Evolutionary conservation across 2,888 invertebrate genomes (phyloP), one percentile per base, ranked within the genome.

Genomic region (Epinotia demarniana): DNA sequence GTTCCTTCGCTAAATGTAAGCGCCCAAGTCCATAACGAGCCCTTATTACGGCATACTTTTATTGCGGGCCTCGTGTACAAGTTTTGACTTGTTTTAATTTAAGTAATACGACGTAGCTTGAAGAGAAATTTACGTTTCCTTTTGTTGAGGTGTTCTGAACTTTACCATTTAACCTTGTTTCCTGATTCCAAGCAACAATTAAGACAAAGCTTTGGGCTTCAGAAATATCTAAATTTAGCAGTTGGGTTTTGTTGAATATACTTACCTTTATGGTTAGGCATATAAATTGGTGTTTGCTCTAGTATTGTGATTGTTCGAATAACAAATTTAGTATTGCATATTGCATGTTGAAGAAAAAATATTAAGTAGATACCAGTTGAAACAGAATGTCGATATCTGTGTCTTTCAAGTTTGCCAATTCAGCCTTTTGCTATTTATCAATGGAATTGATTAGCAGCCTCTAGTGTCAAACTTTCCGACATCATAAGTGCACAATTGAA

Each of bases 401-500:
- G 49, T 13, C 13, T 13, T 49, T 49, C 5, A 49, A 16, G 4
- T 5, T 49, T 49, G 49, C 16, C 49, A 49, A 49, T 16, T 49
- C 49, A 6, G n/a, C 53, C n/a, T 53, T 53, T 53, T n/a, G 13
- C 49, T n/a, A n/a, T n/a, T 53, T n/a, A 6, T n/a, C 5, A 53
- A 53, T 53, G 53, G 53, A 53, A n/a, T 2, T n/a, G 0, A 16
- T 6, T 53, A n/a, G 39, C 39, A 39, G 8, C 9, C 39, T 61
- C 33, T 16, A 33, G n/a, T 33, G 16, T 61, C 19, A 58, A 43
- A 11, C n/a, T 60, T 43, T n/a, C 16, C 2, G 64, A 60, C 49
- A n/a, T 39, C 49, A 60, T 70, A 64, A 75, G 63, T 57, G 69
- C 58, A 57, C 49, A 69, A 69, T 55, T 19, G n/a, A 53, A 75